Evolutionary conservation across 64 coral and sea anemone species (phyloP).

Genomic region (Acropora tenuis): DNA sequence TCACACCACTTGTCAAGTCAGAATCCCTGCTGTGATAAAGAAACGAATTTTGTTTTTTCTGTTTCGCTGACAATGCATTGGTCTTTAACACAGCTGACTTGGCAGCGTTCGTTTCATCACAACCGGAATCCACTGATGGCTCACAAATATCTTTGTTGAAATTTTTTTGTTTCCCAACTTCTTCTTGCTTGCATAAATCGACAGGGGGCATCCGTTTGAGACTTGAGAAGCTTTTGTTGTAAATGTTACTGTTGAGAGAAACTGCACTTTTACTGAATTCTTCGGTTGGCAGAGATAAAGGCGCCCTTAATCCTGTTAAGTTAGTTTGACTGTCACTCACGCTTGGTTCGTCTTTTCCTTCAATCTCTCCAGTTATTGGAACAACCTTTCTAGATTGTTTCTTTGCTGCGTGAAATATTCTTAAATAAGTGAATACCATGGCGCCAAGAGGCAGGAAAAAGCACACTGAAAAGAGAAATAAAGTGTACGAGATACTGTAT

Average conservation of each 20-base stretch:
- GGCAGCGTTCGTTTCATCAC: background rate
- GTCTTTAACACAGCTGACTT: background rate
- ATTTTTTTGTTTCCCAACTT: background rate
- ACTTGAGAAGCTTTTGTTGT: background rate
- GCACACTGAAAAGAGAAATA: slow-evolving; percentile 82
- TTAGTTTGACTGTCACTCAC: background rate
- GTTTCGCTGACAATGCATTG: background rate
- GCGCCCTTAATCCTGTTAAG: background rate
- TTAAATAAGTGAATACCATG: slow-evolving; percentile 71
- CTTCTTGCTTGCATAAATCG: background rate
- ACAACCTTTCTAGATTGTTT: slow-evolving; percentile 69
- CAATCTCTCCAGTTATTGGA: slow-evolving; percentile 63
- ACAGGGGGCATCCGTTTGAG: background rate
- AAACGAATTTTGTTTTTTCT: background rate
- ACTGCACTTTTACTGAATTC: background rate
- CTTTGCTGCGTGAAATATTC: slow-evolving; percentile 70
- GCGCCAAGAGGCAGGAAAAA: slow-evolving; percentile 77
- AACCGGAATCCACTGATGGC: slow-evolving; percentile 18
- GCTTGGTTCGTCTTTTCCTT: slow-evolving; percentile 1
- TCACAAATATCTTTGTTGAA: background rate
- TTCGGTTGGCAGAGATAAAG: background rate
- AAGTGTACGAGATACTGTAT: slow-evolving; percentile 65
- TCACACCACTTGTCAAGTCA: background rate
- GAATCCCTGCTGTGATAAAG: background rate
- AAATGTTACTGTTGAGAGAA: slow-evolving; percentile 6